Base-by-base conservation (phyloP, 2,797 vertebrate species). In the Rhynchotus rufescens region DNA sequence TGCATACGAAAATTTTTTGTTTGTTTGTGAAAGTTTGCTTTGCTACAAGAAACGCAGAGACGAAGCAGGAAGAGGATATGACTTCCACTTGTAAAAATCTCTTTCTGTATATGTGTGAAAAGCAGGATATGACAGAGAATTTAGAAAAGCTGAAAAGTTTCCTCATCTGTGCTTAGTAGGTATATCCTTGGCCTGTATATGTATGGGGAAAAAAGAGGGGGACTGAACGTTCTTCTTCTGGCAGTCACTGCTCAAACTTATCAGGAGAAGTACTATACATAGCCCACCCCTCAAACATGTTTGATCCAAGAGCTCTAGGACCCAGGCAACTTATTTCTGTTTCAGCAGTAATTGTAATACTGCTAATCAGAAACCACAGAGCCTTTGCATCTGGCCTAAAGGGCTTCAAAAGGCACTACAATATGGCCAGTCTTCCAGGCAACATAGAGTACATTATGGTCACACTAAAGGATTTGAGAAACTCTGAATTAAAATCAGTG, bases 391-490 rank as follows among this genome's bases (percentile, higher is more conserved):
- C 0, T 12, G 69, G 66, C 10, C 22, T 34, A n/a, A 15, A 56
- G 12, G 15, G 59, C 74, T 91, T 83, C 54, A 34, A n/a, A 30
- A 52, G 5, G 5, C 4, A 47, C 10, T 69, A 7, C 3, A 15
- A 1, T 16, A 7, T 16, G 23, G 1, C 8, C 49, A 7, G 1
- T 23, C 2, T 17, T 59, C 7, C 47, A 51, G 11, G 32, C 3
- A 49, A 14, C 4, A 14, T 1, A 10, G 4, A 9, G 26, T 4
- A 20, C 2, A 8, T 40, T 21, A 9, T 17, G 7, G 9, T 10
- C 28, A 42, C 4, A 7, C 8, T 26, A 34, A 64, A 11, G 25
- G 44, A 67, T 73, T 1, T 57, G 56, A 61, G 13, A 69, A 72
- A 6, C 7, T 32, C 34, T n/a, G 12, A 81, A 30, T 54, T 54